Evolutionary conservation across 2,888 invertebrate species (phyloP).

Genomic region (Adelphocoris suturalis): DNA sequence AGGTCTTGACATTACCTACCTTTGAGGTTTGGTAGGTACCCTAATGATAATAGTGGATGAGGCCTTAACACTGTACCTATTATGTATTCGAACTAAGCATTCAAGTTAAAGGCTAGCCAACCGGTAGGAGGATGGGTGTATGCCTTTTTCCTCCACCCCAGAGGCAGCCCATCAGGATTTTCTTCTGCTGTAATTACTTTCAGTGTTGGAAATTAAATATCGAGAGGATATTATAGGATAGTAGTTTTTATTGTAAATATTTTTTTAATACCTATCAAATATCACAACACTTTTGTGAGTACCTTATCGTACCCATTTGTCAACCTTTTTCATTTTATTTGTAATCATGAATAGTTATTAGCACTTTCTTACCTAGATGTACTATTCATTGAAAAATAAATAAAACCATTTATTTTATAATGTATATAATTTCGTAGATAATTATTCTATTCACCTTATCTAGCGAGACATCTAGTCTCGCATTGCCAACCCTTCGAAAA

Average conservation of each 20-base stretch:
- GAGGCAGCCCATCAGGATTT: no score
- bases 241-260: not conserved
- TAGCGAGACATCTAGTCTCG: no score
- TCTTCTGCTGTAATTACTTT: no score
- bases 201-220: no score
- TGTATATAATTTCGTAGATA: not conserved
- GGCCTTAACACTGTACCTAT: constrained; percentile 25
- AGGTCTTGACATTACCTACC: no score
- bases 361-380: not conserved
- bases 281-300: not conserved
- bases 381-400: not conserved
- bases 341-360: not conserved
- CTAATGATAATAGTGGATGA: not conserved
- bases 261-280: not conserved
- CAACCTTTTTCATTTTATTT: not conserved
- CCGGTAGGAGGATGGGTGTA: no score
- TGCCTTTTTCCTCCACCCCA: no score
- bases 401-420: not conserved
- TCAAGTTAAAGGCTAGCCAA: no score
- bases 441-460: no score
- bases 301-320: not conserved
- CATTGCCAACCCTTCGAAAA: no score
- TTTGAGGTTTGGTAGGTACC: not conserved
- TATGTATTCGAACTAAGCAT: no score
- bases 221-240: not conserved